Percentiles rank a stretch among this genome's conserved stretches.
phyloP scores from a whole-genome alignment of 2,888 invertebrate species.

The Apoda limacodes region DNA sequence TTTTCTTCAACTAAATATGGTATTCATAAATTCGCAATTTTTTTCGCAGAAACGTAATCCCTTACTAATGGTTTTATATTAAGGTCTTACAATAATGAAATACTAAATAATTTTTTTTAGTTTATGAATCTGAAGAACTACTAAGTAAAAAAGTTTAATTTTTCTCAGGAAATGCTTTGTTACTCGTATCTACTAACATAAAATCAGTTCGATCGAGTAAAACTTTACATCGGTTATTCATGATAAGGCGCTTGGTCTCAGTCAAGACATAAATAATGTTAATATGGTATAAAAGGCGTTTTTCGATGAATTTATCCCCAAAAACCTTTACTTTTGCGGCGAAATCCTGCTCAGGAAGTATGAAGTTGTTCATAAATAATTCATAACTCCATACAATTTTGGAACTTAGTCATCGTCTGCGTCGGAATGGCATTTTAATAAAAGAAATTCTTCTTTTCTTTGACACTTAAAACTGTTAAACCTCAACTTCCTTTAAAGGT shows the following conservation, averaged over 20 bases:
- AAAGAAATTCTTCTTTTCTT: constrained; percentile 30
- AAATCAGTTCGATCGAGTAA: too few relatives aligned
- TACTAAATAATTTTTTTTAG: too few relatives aligned
- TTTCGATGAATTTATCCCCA: constrained; percentile 58
- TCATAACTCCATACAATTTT: constrained; percentile 34
- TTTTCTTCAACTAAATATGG: constrained; percentile 31
- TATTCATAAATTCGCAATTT: constrained; percentile 32
- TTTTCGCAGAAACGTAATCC: constrained; percentile 34
- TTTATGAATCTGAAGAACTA: too few relatives aligned
- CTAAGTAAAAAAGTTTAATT: too few relatives aligned
- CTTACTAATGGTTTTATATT: too few relatives aligned
- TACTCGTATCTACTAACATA: too few relatives aligned
- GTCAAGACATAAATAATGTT: constrained; percentile 56
- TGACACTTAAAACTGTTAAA: constrained; percentile 8
- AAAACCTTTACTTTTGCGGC: constrained; percentile 47
- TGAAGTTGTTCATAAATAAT: constrained; percentile 63
- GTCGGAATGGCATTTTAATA: constrained; percentile 27
- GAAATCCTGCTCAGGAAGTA: constrained; percentile 45
- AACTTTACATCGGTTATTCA: too few relatives aligned
- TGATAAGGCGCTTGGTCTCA: too few relatives aligned
- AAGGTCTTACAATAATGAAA: too few relatives aligned
- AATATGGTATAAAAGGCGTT: constrained; percentile 56
- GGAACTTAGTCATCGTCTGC: constrained; percentile 36
- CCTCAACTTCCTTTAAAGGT: constrained; percentile 26
- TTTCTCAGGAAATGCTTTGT: too few relatives aligned